phyloP scores from a whole-genome alignment of 2,113 vertebrate species.

The Sturnira hondurensis region DNA sequence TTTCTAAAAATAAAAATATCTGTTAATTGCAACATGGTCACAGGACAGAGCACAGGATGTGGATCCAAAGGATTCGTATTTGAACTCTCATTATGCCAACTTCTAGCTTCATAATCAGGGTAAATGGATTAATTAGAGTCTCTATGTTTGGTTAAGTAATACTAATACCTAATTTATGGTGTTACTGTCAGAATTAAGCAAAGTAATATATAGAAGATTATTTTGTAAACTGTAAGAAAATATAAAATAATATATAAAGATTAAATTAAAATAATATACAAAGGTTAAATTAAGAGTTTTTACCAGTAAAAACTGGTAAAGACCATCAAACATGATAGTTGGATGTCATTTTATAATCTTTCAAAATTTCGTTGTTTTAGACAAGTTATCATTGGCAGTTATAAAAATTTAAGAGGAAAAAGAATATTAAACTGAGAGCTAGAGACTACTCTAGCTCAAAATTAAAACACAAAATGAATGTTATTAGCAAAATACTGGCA shows the following conservation, averaged over 20 bases:
- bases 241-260: background rate
- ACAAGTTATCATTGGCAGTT: background rate
- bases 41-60: background rate
- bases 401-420: background rate
- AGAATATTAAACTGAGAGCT: background rate
- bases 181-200: background rate
- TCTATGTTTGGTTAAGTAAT: background rate
- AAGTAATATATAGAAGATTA: background rate
- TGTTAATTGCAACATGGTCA: conserved; percentile 38
- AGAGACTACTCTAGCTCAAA: background rate
- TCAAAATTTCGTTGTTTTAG: background rate
- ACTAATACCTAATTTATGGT: background rate
- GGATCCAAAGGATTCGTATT: background rate
- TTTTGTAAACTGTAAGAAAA: background rate
- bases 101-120: background rate
- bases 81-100: background rate
- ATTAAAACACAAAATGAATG: background rate
- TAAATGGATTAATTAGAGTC: background rate
- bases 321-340: background rate
- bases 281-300: background rate
- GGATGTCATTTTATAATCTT: background rate
- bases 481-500: background rate
- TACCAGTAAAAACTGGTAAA: no score
- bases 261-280: background rate
- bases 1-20: conserved; percentile 63